These are phyloP conservation scores for Melanogrammus aeglefinus DNA, from an alignment of 2,797 vertebrate species.

Conservation along the genomic window DNA sequence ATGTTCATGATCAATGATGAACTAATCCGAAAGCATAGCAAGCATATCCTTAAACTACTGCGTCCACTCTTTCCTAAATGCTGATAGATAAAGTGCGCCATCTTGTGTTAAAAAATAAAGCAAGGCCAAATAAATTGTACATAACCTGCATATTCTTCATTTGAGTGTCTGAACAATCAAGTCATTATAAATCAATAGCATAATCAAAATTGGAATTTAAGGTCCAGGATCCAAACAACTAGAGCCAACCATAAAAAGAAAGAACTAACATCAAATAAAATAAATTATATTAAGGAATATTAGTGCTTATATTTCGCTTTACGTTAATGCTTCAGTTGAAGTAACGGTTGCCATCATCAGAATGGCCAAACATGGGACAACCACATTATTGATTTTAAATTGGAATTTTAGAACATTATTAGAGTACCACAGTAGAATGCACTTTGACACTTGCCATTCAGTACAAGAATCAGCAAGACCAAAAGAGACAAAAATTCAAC, in stretches of 20 bases:
- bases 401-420: no score
- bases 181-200: background rate
- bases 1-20: background rate
- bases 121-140: background rate
- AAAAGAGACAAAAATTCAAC: no score
- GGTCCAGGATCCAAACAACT: background rate
- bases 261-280: background rate
- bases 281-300: no score
- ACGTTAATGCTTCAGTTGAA: no score
- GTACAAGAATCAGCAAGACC: no score
- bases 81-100: background rate
- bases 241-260: background rate
- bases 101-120: background rate
- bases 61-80: background rate
- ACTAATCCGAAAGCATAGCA: background rate
- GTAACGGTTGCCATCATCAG: no score
- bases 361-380: no score
- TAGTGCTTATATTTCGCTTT: no score
- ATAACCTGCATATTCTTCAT: background rate
- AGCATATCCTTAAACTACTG: background rate
- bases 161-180: constrained; percentile 1
- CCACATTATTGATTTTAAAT: no score
- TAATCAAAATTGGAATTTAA: background rate
- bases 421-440: no score
- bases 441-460: no score